Evolutionary conservation across 2,888 invertebrate species (phyloP).

Genomic region (Epirrhoe tristata): DNA sequence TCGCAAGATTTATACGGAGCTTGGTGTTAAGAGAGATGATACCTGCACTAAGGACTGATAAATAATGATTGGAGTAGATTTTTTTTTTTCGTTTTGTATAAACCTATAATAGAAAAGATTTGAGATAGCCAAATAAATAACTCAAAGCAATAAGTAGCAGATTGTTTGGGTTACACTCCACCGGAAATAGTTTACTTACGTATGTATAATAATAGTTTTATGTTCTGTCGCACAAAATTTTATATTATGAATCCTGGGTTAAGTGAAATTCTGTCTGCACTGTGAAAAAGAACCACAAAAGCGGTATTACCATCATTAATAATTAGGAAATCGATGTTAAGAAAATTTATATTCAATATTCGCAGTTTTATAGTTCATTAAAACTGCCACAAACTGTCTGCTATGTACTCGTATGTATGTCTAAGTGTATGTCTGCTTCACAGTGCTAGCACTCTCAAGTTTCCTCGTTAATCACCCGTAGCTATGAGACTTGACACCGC

Average conservation of each 20-base stretch:
- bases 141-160: neutral
- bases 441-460: slow-evolving; percentile 20
- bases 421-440: slow-evolving; percentile 4
- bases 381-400: too few relatives aligned
- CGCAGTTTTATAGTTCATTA: too few relatives aligned
- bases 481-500: slow-evolving; percentile 46
- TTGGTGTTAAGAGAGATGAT: slow-evolving; percentile 35
- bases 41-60: slow-evolving; percentile 26
- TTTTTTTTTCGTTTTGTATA: neutral
- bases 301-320: neutral
- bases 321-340: neutral
- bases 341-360: too few relatives aligned
- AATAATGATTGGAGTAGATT: too few relatives aligned
- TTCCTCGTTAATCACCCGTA: slow-evolving; percentile 53
- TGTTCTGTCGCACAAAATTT: slow-evolving; percentile 4
- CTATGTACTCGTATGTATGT: neutral
- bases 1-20: slow-evolving; percentile 36
- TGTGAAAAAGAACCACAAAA: slow-evolving; percentile 5
- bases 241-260: slow-evolving; percentile 11
- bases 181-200: neutral
- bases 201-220: neutral
- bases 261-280: slow-evolving; percentile 12
- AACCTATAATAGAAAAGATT: neutral
- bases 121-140: neutral
- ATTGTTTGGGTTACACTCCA: neutral